Conservation (phyloP, 2,888 invertebrate genomes). For the Lutraria lutraria region DNA sequence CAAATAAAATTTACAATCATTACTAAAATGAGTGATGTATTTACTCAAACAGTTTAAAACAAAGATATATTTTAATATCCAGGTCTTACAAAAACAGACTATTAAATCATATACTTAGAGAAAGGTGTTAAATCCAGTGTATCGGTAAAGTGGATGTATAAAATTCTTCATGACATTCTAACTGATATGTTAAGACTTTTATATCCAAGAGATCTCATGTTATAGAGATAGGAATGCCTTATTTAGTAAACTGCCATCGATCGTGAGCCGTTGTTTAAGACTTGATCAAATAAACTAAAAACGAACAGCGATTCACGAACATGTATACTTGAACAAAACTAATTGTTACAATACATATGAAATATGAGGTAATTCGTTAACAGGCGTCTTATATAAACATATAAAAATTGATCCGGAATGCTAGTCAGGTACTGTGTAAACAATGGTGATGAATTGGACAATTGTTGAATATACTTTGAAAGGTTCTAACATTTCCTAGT, state of each 20-base stretch:
- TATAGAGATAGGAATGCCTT: background rate
- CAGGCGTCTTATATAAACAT: conserved; percentile 4
- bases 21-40: background rate
- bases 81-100: background rate
- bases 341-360: background rate
- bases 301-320: background rate
- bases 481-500: background rate
- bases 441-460: background rate
- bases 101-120: background rate
- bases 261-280: background rate
- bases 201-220: background rate
- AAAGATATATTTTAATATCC: background rate
- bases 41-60: conserved; percentile 4
- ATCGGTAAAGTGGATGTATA: background rate
- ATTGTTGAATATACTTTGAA: background rate
- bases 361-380: background rate
- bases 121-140: background rate
- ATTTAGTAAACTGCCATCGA: background rate
- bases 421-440: background rate
- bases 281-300: background rate
- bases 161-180: background rate
- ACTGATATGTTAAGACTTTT: conserved; percentile 8
- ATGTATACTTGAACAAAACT: background rate
- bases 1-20: background rate
- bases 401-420: background rate